Evolutionary conservation across 2,888 invertebrate species (phyloP).

Genomic region (Callosobruchus maculatus): DNA sequence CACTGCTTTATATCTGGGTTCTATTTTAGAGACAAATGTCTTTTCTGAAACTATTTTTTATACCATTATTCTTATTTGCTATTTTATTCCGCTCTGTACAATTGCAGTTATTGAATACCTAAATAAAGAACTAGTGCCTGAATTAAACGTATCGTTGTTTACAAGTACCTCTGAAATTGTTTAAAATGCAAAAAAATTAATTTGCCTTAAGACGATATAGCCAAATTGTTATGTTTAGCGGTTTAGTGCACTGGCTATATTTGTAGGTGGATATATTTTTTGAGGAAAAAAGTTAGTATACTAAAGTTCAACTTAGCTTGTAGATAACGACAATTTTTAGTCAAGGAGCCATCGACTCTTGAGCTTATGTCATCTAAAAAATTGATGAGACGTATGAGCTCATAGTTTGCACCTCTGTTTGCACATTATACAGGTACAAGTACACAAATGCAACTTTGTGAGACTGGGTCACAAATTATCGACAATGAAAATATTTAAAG

Average conservation of each 20-base stretch:
- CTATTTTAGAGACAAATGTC: too few relatives aligned
- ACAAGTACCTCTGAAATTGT: conserved; percentile 28
- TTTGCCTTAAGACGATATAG: background rate
- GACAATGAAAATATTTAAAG: too few relatives aligned
- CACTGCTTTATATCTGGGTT: too few relatives aligned
- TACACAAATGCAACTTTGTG: too few relatives aligned
- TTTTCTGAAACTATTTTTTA: too few relatives aligned
- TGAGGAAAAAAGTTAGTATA: background rate
- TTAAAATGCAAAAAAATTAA: background rate
- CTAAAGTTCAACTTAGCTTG: background rate
- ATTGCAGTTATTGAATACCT: background rate
- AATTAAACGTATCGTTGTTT: conserved; percentile 37
- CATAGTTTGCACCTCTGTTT: too few relatives aligned
- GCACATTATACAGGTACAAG: too few relatives aligned
- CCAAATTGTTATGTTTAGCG: background rate
- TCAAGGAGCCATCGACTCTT: too few relatives aligned
- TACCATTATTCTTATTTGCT: too few relatives aligned
- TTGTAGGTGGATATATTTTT: background rate
- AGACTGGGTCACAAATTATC: too few relatives aligned
- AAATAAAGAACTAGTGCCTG: background rate
- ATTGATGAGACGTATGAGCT: too few relatives aligned
- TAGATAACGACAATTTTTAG: background rate
- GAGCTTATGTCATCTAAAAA: too few relatives aligned
- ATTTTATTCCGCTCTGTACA: background rate
- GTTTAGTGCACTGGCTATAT: background rate